phyloP scores from a whole-genome alignment of 2,113 vertebrate species.

The Forbesichthys agassizii region DNA sequence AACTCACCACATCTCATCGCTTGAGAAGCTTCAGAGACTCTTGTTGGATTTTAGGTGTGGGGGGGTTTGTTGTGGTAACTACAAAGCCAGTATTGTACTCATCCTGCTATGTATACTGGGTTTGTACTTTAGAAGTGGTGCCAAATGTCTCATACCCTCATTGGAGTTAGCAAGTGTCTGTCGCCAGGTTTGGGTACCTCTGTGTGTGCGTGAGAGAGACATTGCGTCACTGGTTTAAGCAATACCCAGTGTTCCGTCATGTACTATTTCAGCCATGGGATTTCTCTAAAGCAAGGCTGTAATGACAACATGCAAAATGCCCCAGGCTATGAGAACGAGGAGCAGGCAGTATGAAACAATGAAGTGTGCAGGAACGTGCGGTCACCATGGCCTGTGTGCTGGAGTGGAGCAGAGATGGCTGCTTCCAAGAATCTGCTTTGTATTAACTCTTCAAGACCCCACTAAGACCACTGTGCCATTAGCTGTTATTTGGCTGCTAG shows the following conservation, averaged over 20 bases:
- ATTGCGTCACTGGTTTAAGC: background rate
- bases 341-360: slow-evolving; percentile 36
- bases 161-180: slow-evolving; percentile 49
- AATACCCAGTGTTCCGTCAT: too few species aligned
- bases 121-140: slow-evolving; percentile 43
- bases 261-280: background rate
- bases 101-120: slow-evolving; percentile 46
- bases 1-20: slow-evolving; percentile 16
- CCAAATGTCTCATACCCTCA: slow-evolving; percentile 49
- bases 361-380: slow-evolving; percentile 49
- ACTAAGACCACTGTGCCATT: background rate
- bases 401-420: slow-evolving; percentile 58
- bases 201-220: slow-evolving; percentile 9
- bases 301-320: slow-evolving; percentile 31
- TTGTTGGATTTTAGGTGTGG: slow-evolving; percentile 23
- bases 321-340: slow-evolving; percentile 32
- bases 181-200: slow-evolving; percentile 47
- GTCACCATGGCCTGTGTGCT: slow-evolving; percentile 66
- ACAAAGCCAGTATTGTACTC: slow-evolving; percentile 64
- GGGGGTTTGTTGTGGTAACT: slow-evolving; percentile 20
- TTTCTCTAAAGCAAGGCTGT: background rate
- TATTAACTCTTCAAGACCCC: slow-evolving; percentile 41
- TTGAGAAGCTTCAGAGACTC: slow-evolving; percentile 35
- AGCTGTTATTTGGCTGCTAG: background rate
- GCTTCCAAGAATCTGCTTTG: slow-evolving; percentile 44